Evolutionary conservation across 2,113 vertebrate species (phyloP), one percentile per base, ranked within the genome.

Genomic region (Oncorhynchus kisutch): DNA sequence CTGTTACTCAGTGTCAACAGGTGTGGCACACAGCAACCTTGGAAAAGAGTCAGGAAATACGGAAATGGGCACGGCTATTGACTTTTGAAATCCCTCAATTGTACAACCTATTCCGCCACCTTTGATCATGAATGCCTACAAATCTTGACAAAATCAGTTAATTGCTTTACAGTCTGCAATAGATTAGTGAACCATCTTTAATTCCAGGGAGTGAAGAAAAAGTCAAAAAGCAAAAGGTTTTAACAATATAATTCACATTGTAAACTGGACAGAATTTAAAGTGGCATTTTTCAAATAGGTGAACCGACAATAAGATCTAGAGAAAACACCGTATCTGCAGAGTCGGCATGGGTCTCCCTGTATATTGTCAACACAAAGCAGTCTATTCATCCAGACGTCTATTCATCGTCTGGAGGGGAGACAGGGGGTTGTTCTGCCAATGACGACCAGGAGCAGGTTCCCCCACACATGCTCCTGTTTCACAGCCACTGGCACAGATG

Each of bases 391-490:
- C 18, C 12, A 13, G 18, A 18, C 16, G 13, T 16, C 59, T 20
- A n/a, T 14, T 60, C 18, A 14, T 57, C 3, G 8, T 7, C 20
- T 18, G 39, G 9, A 57, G 18, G 59, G 59, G n/a, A 62, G 18
- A 16, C 7, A 39, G 16, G 66, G 67, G 65, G 16, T 18, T 57
- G 16, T 54, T 59, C 5, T 59, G 25, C 65, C 24, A 31, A 48
- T 72, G 74, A 72, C 73, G 74, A 68, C 0, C 18, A 71, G 9
- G 1, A 74, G 39, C 67, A 69, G 24, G 49, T 75, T 71, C 18
- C 29, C n/a, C n/a, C 14, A 65, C 51, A 22, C 4, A 54, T 22
- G 5, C 57, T 75, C 31, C 9, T n/a, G 48, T 70, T 76, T 78
- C 72, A 51, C n/a, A 73, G 65, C 74, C 59, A 70, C 51, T 5